Evolutionary conservation across 2,113 vertebrate genomes (phyloP).

Genomic region (Varanus salvator): DNA sequence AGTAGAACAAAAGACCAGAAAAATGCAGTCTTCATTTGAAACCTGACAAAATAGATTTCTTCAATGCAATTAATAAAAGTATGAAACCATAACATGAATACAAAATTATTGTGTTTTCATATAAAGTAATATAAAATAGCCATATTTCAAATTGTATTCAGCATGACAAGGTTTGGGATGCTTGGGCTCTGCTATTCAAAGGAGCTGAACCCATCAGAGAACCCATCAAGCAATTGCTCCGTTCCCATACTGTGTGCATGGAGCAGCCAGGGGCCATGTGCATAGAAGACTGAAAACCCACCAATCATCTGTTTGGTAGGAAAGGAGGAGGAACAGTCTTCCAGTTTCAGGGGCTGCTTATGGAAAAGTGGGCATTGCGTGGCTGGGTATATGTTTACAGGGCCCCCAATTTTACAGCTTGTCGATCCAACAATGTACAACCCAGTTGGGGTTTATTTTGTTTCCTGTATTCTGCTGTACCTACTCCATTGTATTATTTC

Average conservation of each 20-base stretch:
- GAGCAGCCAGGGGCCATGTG: background rate
- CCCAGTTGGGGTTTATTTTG: background rate
- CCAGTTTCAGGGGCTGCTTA: background rate
- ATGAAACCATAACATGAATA: background rate
- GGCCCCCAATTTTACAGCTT: background rate
- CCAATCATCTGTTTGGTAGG: background rate
- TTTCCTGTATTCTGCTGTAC: background rate
- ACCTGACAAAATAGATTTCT: background rate
- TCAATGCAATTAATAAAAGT: background rate
- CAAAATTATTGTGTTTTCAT: background rate
- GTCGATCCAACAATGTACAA: background rate
- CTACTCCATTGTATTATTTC: conserved; percentile 2
- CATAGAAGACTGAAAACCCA: background rate
- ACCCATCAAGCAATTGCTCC: background rate
- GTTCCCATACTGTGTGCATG: background rate
- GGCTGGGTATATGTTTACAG: background rate
- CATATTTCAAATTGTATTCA: background rate
- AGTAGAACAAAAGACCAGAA: background rate
- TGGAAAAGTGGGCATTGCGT: background rate
- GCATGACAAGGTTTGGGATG: background rate
- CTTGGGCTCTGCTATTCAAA: background rate
- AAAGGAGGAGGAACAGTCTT: background rate
- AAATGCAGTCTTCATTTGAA: background rate
- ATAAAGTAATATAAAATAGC: background rate
- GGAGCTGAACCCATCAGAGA: background rate